Base-by-base conservation (phyloP, 2,797 vertebrate genomes). In the Coendou prehensilis region DNA sequence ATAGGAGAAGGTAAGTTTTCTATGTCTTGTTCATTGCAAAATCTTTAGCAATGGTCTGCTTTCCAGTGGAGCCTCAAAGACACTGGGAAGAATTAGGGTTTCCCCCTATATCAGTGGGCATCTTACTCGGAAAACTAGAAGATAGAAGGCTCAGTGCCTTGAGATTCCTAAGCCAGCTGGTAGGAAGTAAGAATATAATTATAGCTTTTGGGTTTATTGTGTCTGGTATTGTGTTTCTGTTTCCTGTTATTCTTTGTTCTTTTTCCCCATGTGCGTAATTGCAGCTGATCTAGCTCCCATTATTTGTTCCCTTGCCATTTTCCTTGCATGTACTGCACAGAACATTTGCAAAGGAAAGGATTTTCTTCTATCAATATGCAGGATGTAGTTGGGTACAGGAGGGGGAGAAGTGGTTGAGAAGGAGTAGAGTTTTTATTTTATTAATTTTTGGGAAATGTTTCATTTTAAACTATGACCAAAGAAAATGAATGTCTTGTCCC, bases 241-340 rank as follows among this genome's bases (percentile, higher is more conserved):
- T 96, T 96, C 90, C 92, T 95, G 89, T 84, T 90, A 63, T 26
- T 67, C 89, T 97, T 94, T 97, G 64, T 97, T 80, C 83, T 86
- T 56, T 73, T 87, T 52, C 33, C 80, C 94, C 28, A 1, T 47
- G 85, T 59, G 78, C 59, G 47, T 80, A 86, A 86, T 82, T 92
- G 87, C 83, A 94, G 89, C 47, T 41, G 61, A 54, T 89, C 63
- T 75, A 69, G 83, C 59, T 96, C 80, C 30, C 50, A 9, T 93
- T 86, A 80, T 82, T 84, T 86, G 26, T 86, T 93, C 84, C 73
- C 52, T 63, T 64, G 37, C 20, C 80, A 26, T 89, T 93, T 64
- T 83, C 75, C 88, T 84, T 92, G 64, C 14, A 69, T 2, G 2
- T 37, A 18, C 22, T 47, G 9, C 64, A 28, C 75, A 63, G 0